phyloP scores from a whole-genome alignment of 2,888 invertebrate genomes.

The Euproctis similis region DNA sequence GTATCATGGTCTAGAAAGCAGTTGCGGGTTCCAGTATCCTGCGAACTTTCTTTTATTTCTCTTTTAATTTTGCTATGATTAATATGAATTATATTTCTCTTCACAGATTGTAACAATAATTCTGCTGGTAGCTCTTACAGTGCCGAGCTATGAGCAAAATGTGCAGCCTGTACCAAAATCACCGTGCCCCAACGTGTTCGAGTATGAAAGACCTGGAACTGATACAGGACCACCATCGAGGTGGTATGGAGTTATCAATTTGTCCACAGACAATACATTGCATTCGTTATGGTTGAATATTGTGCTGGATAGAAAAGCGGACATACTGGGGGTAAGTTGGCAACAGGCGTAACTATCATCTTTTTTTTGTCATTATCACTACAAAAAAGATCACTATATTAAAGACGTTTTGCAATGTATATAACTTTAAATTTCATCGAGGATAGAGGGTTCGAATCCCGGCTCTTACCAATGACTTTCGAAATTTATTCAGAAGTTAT shows the following conservation, averaged over 20 bases:
- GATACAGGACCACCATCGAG: constrained; percentile 58
- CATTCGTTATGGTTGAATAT: constrained; percentile 77
- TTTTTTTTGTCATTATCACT: too few species aligned
- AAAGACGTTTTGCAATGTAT: too few species aligned
- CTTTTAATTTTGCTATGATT: too few species aligned
- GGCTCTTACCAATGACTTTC: too few species aligned
- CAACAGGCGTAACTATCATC: too few species aligned
- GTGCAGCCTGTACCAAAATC: constrained; percentile 39
- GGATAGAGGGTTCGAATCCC: too few species aligned
- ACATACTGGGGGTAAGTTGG: constrained; percentile 77
- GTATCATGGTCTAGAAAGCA: too few species aligned
- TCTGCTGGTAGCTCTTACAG: constrained; percentile 36
- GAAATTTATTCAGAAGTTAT: too few species aligned
- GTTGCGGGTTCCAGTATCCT: too few species aligned
- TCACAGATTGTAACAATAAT: constrained; percentile 34
- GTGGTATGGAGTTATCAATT: constrained; percentile 78
- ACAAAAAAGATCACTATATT: too few species aligned
- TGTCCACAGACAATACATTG: constrained; percentile 73
- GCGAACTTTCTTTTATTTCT: too few species aligned
- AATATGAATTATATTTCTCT: background rate
- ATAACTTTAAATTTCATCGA: too few species aligned
- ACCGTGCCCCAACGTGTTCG: constrained; percentile 78
- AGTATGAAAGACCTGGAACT: constrained; percentile 68
- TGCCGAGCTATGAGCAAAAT: constrained; percentile 39
- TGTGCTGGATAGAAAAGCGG: constrained; percentile 74